A percentile compares a stretch with the other conserved stretches of the same genome.
phyloP scores from a whole-genome alignment of 2,797 vertebrate species.

The Platyrinchus mystaceus region DNA sequence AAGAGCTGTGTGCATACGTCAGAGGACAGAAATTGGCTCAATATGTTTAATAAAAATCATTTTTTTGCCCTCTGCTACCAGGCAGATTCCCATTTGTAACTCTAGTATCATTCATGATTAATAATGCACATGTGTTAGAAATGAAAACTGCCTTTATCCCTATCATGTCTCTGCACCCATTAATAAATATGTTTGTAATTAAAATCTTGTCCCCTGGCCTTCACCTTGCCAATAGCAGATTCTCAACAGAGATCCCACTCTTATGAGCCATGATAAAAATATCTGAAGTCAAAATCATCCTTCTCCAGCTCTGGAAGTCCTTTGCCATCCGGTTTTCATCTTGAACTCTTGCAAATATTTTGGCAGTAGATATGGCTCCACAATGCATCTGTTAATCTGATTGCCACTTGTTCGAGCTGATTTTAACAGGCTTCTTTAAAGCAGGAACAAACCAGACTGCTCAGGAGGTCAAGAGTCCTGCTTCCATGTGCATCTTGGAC shows the following conservation, averaged over 20 bases:
- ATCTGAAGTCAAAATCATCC: conserved; percentile 6
- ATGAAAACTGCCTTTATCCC: conserved; percentile 17
- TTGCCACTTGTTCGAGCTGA: neutral
- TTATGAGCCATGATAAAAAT: neutral
- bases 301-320: neutral
- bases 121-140: conserved; percentile 23
- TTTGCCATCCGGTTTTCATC: neutral
- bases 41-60: neutral
- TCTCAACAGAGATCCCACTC: neutral
- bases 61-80: neutral
- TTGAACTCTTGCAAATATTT: conserved; percentile 25
- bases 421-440: neutral
- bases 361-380: neutral
- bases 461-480: neutral
- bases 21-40: conserved; percentile 10
- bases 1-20: neutral
- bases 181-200: conserved; percentile 46
- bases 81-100: conserved; percentile 2
- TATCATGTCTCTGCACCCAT: neutral
- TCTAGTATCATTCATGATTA: neutral
- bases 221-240: conserved; percentile 21
- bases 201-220: neutral
- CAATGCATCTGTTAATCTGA: neutral
- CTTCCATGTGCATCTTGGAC: neutral
- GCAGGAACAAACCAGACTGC: neutral